Evolutionary conservation across 2,113 vertebrate species (phyloP).

Genomic region (Boulengerochromis microlepis): DNA sequence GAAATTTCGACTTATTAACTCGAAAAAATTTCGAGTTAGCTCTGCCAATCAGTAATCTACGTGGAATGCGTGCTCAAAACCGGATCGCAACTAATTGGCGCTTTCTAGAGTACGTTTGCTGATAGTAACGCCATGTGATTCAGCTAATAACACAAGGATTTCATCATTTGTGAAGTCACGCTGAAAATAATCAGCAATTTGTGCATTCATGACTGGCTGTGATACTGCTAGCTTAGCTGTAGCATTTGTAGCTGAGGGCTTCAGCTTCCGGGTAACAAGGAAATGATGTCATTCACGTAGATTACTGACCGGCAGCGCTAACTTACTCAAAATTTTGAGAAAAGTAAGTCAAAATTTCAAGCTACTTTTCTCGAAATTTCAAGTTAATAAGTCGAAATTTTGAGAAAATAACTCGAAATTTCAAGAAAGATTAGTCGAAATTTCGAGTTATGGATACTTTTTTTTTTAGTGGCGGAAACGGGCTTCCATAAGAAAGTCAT

Average conservation of each 20-base stretch:
- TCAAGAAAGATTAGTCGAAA: accelerated
- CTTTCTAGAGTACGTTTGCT: accelerated
- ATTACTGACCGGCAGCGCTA: neutral
- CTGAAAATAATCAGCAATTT: neutral
- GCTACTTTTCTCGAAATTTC: accelerated
- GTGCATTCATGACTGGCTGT: neutral
- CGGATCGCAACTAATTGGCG: accelerated
- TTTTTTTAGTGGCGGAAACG: accelerated
- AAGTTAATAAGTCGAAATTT: neutral
- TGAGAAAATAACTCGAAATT: neutral
- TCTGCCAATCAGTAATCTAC: neutral
- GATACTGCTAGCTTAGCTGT: neutral
- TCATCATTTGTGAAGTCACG: accelerated
- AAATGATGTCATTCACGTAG: neutral
- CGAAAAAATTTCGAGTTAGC: accelerated
- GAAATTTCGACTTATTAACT: accelerated
- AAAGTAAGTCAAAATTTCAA: neutral
- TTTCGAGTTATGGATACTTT: accelerated
- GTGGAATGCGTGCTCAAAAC: accelerated
- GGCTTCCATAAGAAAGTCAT: neutral
- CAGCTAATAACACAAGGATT: neutral
- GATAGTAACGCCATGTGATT: neutral
- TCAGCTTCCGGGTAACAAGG: neutral
- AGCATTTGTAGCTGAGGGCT: neutral
- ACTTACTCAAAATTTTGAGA: neutral